These are phyloP conservation scores for Cephus sareptanus DNA, from an alignment of 2,888 invertebrate genomes.

Conservation along the genomic window DNA sequence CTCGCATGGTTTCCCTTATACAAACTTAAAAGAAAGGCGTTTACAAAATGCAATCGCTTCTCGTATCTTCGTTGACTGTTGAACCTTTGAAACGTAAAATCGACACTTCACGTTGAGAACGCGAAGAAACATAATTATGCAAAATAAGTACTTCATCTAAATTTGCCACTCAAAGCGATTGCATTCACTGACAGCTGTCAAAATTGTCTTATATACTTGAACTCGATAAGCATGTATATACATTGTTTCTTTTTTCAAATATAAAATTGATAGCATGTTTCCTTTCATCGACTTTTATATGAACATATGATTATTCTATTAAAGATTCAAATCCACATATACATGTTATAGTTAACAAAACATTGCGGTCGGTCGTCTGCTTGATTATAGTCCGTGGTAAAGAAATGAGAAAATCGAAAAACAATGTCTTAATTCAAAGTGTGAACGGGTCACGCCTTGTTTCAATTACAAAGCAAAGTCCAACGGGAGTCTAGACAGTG, in stretches of 20 bases:
- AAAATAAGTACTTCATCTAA: background rate
- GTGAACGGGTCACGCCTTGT: background rate
- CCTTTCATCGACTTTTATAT: background rate
- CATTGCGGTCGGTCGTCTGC: background rate
- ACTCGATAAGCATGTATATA: background rate
- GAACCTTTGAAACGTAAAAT: background rate
- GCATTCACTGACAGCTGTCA: background rate
- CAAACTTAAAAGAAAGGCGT: background rate
- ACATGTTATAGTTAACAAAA: background rate
- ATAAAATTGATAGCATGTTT: background rate
- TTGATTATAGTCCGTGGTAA: background rate
- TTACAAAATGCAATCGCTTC: conserved; percentile 1
- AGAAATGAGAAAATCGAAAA: background rate
- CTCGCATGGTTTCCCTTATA: conserved; percentile 29
- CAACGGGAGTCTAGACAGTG: conserved; percentile 58
- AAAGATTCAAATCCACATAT: background rate
- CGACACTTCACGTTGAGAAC: background rate
- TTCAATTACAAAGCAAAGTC: conserved; percentile 39
- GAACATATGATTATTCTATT: background rate
- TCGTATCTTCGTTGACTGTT: conserved; percentile 26
- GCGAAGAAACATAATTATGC: no score
- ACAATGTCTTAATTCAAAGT: background rate
- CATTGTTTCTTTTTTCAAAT: background rate
- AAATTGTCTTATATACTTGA: background rate
- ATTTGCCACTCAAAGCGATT: background rate